Conservation (phyloP, 2,113 vertebrate species). For the Lophochroa leadbeateri region DNA sequence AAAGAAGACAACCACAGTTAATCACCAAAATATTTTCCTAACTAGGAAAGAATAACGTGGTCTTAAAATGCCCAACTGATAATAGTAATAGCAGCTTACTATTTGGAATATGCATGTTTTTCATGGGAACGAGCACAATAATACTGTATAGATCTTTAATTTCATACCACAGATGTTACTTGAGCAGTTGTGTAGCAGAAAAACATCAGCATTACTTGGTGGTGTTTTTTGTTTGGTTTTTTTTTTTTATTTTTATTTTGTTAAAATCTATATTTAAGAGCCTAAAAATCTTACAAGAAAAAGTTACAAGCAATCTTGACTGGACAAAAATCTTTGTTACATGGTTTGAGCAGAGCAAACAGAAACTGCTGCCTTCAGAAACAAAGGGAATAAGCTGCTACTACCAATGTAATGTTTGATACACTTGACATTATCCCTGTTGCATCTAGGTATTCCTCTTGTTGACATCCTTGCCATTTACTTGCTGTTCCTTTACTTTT, state of each 20-base stretch:
- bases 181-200: not conserved
- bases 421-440: not conserved
- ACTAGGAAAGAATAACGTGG: conserved; percentile 57
- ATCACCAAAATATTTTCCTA: conserved; percentile 72
- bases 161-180: not conserved
- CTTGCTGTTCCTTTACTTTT: not conserved
- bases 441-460: not conserved
- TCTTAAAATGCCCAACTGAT: conserved; percentile 48
- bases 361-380: not conserved
- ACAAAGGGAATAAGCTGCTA: not conserved
- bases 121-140: not conserved
- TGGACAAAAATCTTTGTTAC: not conserved
- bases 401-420: not conserved
- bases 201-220: not conserved
- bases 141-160: not conserved
- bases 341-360: not conserved
- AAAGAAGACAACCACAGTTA: conserved; percentile 68
- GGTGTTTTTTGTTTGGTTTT: not conserved
- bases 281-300: not conserved
- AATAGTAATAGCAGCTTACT: not conserved
- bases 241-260: not conserved
- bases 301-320: not conserved
- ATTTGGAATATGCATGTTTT: not conserved
- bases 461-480: not conserved
- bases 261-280: not conserved